Evolutionary conservation across 2,888 invertebrate genomes (phyloP).

Genomic region (Oscheius sp.): DNA sequence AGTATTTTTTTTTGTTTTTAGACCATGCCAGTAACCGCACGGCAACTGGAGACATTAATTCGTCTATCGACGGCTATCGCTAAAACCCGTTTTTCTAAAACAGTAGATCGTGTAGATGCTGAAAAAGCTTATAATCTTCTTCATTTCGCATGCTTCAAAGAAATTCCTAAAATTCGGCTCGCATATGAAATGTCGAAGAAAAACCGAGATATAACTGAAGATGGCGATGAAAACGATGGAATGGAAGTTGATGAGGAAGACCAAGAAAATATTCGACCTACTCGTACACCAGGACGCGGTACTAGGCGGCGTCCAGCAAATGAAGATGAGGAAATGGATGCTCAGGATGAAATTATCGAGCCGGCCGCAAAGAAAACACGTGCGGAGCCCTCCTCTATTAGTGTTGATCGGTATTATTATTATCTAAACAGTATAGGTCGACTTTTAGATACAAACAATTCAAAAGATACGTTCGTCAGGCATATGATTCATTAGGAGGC

Average conservation of each 20-base stretch:
- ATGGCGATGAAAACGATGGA: slow-evolving; percentile 36
- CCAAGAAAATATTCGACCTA: slow-evolving; percentile 34
- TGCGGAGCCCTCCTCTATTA: slow-evolving; percentile 58
- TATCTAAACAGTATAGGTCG: not conserved
- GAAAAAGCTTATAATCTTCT: slow-evolving; percentile 74
- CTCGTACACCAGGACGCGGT: slow-evolving; percentile 45
- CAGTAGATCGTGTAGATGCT: slow-evolving; percentile 87
- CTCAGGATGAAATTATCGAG: slow-evolving; percentile 26
- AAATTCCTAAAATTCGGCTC: slow-evolving; percentile 67
- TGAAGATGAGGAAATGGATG: slow-evolving; percentile 10
- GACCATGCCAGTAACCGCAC: slow-evolving; percentile 97
- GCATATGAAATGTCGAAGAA: slow-evolving; percentile 58
- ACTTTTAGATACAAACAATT: slow-evolving; percentile 59
- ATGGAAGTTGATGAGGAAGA: slow-evolving; percentile 39
- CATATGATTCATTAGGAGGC: slow-evolving; percentile 61
- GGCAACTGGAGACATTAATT: slow-evolving; percentile 95
- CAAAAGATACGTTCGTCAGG: slow-evolving; percentile 63
- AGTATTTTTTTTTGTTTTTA: slow-evolving; percentile 71
- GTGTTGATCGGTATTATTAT: slow-evolving; percentile 57
- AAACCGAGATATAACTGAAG: slow-evolving; percentile 38
- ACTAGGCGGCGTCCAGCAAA: slow-evolving; percentile 42
- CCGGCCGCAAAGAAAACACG: slow-evolving; percentile 51
- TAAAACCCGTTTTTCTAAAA: slow-evolving; percentile 88
- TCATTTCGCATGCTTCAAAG: slow-evolving; percentile 72
- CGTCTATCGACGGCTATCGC: slow-evolving; percentile 97